Evolutionary conservation across 2,888 invertebrate genomes (phyloP).

Genomic region (Cephus sareptanus): DNA sequence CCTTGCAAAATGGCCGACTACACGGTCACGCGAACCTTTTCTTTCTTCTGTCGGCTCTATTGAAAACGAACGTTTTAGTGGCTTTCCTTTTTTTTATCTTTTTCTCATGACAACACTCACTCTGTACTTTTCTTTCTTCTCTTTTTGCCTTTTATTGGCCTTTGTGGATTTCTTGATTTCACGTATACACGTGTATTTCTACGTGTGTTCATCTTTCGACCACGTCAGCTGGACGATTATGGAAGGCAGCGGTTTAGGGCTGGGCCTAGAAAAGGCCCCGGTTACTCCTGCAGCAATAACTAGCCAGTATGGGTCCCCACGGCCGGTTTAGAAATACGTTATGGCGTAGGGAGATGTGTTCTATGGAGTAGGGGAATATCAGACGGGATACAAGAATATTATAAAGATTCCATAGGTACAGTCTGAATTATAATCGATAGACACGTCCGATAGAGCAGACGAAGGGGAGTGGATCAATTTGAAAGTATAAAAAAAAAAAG

Average conservation of each 20-base stretch:
- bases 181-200: not conserved
- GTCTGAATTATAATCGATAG: not conserved
- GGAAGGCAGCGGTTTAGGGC: not conserved
- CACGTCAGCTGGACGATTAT: not conserved
- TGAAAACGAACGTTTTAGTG: not conserved
- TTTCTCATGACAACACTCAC: not conserved
- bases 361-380: not conserved
- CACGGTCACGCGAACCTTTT: not conserved
- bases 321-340: constrained; percentile 4
- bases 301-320: not conserved
- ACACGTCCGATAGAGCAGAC: not conserved
- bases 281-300: not conserved
- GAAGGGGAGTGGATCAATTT: constrained; percentile 26
- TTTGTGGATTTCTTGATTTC: not conserved
- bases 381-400: not conserved
- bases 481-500: not conserved
- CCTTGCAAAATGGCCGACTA: not conserved
- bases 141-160: not conserved
- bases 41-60: not conserved
- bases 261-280: constrained; percentile 1
- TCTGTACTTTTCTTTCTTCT: not conserved
- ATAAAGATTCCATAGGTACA: not conserved
- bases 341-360: not conserved
- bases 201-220: not conserved
- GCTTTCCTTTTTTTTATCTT: not conserved